Percentiles rank a stretch among this genome's conserved stretches.
Conservation (phyloP, 1,140 invertebrate species). For the Lepidurus arcticus region DNA sequence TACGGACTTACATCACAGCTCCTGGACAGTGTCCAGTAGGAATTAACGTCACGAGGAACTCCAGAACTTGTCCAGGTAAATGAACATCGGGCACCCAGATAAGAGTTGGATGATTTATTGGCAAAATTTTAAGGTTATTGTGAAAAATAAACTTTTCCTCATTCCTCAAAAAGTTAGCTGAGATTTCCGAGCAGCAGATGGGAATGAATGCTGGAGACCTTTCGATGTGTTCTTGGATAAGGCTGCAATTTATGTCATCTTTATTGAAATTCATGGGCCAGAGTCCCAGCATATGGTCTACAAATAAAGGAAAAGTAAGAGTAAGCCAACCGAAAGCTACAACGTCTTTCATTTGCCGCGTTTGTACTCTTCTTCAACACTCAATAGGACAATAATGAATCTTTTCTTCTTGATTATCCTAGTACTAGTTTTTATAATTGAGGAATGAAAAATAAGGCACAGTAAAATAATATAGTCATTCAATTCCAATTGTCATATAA, state of each 20-base stretch:
- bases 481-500: background rate
- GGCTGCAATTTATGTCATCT: background rate
- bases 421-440: background rate
- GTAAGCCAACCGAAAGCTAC: background rate
- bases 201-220: background rate
- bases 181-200: background rate
- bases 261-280: background rate
- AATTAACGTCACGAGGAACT: slow-evolving; percentile 24
- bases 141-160: slow-evolving; percentile 6
- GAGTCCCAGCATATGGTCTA: background rate
- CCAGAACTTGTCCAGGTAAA: background rate
- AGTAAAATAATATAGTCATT: background rate
- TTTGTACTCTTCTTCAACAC: background rate
- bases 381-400: no score
- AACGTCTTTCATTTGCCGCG: background rate
- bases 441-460: background rate
- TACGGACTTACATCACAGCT: slow-evolving; percentile 20
- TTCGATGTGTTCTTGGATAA: background rate
- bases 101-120: background rate
- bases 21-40: slow-evolving; percentile 26
- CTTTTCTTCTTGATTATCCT: background rate
- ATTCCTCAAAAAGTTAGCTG: background rate
- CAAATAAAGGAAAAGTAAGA: background rate
- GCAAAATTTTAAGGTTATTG: background rate
- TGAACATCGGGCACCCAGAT: no score